phyloP scores from a whole-genome alignment of 2,113 vertebrate species.

The Gracilinanus agilis region DNA sequence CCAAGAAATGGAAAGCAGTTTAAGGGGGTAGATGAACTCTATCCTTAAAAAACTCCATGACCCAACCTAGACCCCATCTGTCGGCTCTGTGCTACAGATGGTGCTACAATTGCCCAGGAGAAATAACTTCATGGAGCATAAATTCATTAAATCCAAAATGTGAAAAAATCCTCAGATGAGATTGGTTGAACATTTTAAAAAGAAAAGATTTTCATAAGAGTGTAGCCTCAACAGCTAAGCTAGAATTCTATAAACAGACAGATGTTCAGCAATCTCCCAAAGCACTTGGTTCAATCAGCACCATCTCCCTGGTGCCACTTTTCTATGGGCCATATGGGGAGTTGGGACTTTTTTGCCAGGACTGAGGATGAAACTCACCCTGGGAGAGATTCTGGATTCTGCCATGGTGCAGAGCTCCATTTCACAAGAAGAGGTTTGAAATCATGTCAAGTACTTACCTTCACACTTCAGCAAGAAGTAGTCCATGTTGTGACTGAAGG shows the following conservation, averaged over 20 bases:
- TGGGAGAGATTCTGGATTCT: background rate
- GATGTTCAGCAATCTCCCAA: background rate
- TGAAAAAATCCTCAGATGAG: background rate
- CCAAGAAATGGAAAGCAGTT: background rate
- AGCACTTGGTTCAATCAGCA: background rate
- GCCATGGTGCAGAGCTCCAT: too few species aligned
- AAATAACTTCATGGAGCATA: background rate
- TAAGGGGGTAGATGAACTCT: background rate
- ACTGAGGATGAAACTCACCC: background rate
- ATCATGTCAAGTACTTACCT: slow-evolving; percentile 84
- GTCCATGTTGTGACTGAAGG: slow-evolving; percentile 91
- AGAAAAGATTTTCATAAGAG: background rate
- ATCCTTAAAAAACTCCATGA: background rate
- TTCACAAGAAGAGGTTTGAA: background rate
- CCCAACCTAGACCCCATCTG: background rate
- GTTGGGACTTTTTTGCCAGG: background rate
- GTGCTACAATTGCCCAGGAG: background rate
- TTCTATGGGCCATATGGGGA: background rate
- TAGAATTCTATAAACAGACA: background rate
- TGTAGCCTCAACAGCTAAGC: background rate
- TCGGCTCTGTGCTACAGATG: background rate
- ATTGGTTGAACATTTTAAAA: background rate
- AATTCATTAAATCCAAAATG: background rate
- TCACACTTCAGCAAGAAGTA: slow-evolving; percentile 94
- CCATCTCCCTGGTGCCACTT: fast-evolving